These are phyloP conservation scores for Phrynocephalus forsythii DNA, from an alignment of 2,797 vertebrate species.

Conservation along the genomic window DNA sequence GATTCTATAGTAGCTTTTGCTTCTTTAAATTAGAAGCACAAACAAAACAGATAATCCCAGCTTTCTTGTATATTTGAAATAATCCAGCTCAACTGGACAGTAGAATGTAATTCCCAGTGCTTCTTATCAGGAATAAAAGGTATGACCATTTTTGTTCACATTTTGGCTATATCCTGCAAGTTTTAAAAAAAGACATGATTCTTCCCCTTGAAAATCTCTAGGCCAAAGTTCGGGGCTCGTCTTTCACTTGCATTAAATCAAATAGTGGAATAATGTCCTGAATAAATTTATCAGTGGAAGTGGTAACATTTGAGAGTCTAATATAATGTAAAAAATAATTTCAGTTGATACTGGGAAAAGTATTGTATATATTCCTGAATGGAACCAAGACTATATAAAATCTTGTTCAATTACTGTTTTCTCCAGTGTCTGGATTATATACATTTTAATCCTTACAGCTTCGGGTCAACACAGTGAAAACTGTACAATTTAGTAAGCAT, in stretches of 20 bases:
- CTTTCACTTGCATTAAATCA: conserved; percentile 24
- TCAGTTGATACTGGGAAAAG: neutral
- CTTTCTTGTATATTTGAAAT: conserved; percentile 36
- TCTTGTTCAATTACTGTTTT: neutral
- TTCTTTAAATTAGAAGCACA: conserved; percentile 44
- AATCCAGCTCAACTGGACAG: conserved; percentile 53
- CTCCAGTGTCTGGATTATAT: neutral
- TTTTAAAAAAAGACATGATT: conserved; percentile 11
- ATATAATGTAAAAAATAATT: neutral
- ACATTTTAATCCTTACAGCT: neutral
- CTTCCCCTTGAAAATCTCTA: conserved; percentile 20
- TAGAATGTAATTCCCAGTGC: conserved; percentile 56
- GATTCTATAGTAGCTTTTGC: conserved; percentile 12
- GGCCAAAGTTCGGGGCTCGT: neutral
- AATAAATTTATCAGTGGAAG: neutral
- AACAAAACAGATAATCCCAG: neutral
- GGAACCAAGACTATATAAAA: neutral
- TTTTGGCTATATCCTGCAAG: conserved; percentile 36
- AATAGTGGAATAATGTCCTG: neutral
- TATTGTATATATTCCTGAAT: neutral
- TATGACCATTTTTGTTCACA: neutral
- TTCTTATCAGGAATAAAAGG: conserved; percentile 32
- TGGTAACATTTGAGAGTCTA: neutral
- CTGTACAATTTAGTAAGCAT: neutral
- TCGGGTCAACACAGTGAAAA: neutral